phyloP scores from a whole-genome alignment of 1,140 invertebrate species.

The Hycleus cichorii region DNA sequence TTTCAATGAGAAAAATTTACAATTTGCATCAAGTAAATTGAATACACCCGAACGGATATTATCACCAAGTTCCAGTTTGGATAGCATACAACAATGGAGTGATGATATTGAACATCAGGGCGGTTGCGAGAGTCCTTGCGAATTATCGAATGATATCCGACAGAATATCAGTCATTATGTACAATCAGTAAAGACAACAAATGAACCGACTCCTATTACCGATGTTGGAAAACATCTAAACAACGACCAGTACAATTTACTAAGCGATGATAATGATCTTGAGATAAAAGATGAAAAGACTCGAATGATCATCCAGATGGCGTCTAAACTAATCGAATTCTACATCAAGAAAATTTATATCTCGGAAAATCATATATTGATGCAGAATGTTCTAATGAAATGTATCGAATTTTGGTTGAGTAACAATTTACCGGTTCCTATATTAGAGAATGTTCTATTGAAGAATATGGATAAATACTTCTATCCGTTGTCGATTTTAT shows the following conservation, averaged over 20 bases:
- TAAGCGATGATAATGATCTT: constrained; percentile 8
- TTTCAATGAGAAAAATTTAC: constrained; percentile 24
- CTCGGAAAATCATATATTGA: constrained; percentile 40
- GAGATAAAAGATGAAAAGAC: constrained; percentile 31
- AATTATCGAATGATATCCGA: constrained; percentile 32
- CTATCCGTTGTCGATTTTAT: constrained; percentile 42
- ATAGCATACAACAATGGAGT: constrained; percentile 37
- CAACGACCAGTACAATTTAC: constrained; percentile 7
- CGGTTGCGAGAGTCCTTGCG: constrained; percentile 38
- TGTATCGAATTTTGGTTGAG: constrained; percentile 44
- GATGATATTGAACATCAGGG: constrained; percentile 39
- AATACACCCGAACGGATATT: constrained; percentile 34
- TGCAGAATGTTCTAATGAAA: constrained; percentile 41
- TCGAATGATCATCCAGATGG: constrained; percentile 30
- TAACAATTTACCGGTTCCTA: constrained; percentile 39
- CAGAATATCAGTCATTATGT: constrained; percentile 37
- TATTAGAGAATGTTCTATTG: constrained; percentile 41
- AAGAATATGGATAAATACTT: constrained; percentile 45
- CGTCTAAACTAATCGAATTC: constrained; percentile 35
- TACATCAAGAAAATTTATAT: constrained; percentile 36
- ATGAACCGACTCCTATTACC: constrained; percentile 25
- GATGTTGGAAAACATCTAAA: constrained; percentile 32
- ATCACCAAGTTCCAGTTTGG: constrained; percentile 37
- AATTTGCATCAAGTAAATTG: not conserved
- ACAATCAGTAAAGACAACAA: constrained; percentile 34